Evolutionary conservation across 1,140 invertebrate genomes (phyloP), one percentile per base, ranked within the genome.

Genomic region (Thereuonema tuberculata): DNA sequence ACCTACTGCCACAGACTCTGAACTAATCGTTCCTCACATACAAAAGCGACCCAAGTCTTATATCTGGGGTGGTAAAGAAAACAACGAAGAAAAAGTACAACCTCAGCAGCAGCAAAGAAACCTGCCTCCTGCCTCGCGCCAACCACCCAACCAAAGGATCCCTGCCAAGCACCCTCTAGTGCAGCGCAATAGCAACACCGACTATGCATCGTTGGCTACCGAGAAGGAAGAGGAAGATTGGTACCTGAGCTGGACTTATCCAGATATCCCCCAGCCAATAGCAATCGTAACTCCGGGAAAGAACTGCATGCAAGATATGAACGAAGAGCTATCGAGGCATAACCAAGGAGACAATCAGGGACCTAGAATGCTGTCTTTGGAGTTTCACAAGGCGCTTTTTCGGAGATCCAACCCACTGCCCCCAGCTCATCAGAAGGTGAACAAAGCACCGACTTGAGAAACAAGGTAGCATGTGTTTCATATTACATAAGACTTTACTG

Each of bases 281-380:
- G 58, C 58, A 2, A 27, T 59, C 12, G 56, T 58, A 3, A 58
- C 56, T 58, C 26, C 56, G 3, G 56, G 56, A 20, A 58, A 58
- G 37, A 58, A 29, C 31, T 24, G 56, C 25, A 26, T 58, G 12
- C 56, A 58, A 27, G 31, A 43, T 23, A 58, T 58, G 56, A 24
- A 12, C n/a, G 37, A 43, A 12, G 9, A 43, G n/a, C 9, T 9
- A 12, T 43, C n/a, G n/a, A 43, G 37, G 37, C 37, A 43, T 43
- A 9, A 9, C n/a, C 37, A 43, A n/a, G 9, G n/a, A 12, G 37
- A 43, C 37, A 12, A 9, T n/a, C 9, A 12, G 9, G 9, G 9
- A 12, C 37, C 37, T 9, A 9, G 37, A n/a, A 43, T 43, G 37
- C n/a, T 54, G 5, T 54, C 52, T 2, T 15, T 54, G 12, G 52